Evolutionary conservation across 2,113 vertebrate genomes (phyloP).

Genomic region (Semicossyphus pulcher): DNA sequence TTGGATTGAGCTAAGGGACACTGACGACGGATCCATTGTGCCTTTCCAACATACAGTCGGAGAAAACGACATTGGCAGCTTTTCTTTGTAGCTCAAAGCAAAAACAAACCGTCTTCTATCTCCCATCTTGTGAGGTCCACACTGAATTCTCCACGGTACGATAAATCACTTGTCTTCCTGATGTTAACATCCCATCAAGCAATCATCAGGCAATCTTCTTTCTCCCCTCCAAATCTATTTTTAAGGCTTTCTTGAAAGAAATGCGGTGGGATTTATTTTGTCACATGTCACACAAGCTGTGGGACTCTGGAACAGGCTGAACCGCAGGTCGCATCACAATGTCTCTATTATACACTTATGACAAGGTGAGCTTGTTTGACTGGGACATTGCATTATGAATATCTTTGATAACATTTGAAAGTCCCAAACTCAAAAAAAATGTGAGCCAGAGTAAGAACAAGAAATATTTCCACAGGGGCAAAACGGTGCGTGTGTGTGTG

Average conservation of each 20-base stretch:
- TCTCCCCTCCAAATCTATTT: conserved; percentile 59
- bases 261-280: conserved; percentile 61
- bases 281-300: conserved; percentile 43
- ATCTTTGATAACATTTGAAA: conserved; percentile 47
- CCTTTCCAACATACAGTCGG: conserved; percentile 67
- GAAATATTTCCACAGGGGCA: conserved; percentile 1
- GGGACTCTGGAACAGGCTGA: conserved; percentile 35
- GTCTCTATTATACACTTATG: conserved; percentile 44
- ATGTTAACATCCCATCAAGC: conserved; percentile 72
- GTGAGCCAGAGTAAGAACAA: conserved; percentile 1
- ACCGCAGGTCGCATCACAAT: conserved; percentile 33
- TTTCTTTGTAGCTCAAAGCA: conserved; percentile 68
- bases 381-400: conserved; percentile 18
- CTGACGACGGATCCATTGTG: conserved; percentile 62
- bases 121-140: conserved; percentile 56
- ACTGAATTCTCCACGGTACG: conserved; percentile 57
- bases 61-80: conserved; percentile 60
- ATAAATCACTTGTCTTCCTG: conserved; percentile 66
- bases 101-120: conserved; percentile 43
- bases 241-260: conserved; percentile 54
- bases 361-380: conserved; percentile 32
- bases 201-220: conserved; percentile 57
- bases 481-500: conserved; percentile 1
- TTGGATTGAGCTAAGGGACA: conserved; percentile 69
- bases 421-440: conserved; percentile 9